Percentiles rank a stretch among this genome's conserved stretches.
These are phyloP conservation scores for Plumapathes pennacea DNA, from an alignment of 92 coral and sea anemone genomes.

Conservation along the genomic window DNA sequence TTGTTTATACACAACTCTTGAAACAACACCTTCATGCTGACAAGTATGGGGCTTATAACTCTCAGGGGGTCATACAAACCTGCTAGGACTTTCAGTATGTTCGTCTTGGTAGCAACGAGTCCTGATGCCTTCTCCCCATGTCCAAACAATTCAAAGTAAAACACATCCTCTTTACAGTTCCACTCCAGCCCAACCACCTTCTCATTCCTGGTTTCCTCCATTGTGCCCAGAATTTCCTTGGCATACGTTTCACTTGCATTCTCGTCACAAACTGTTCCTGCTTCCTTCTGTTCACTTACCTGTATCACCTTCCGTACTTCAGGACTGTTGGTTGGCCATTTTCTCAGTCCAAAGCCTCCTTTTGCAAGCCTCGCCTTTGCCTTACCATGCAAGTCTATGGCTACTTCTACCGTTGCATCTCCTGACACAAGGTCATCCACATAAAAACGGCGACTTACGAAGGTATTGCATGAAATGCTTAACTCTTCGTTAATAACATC, in stretches of 20 bases:
- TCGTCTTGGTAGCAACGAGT: conserved; percentile 4
- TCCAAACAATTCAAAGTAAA: conserved; percentile 4
- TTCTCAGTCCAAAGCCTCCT: conserved; percentile 2
- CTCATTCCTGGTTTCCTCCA: conserved; percentile 4
- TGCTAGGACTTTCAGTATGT: conserved; percentile 24
- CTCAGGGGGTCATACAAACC: conserved; percentile 45
- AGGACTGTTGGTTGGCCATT: not conserved
- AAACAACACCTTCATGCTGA: conserved; percentile 30
- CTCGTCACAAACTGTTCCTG: not conserved
- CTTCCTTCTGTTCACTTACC: not conserved
- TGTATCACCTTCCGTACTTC: not conserved
- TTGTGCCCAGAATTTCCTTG: conserved; percentile 18
- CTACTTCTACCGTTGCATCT: too few relatives aligned
- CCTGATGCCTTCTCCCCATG: conserved; percentile 14
- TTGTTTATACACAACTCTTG: conserved; percentile 19
- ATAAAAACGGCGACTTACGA: too few relatives aligned
- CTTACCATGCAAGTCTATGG: too few relatives aligned
- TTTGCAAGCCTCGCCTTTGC: not conserved
- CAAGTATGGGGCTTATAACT: conserved; percentile 18
- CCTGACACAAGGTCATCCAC: too few relatives aligned
- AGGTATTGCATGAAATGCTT: too few relatives aligned
- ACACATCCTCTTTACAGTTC: conserved; percentile 28
- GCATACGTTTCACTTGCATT: conserved; percentile 33
- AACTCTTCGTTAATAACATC: too few relatives aligned
- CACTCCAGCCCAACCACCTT: conserved; percentile 36